Evolutionary conservation across 1,140 invertebrate species (phyloP), one percentile per base, ranked within the genome.

Genomic region (Phortica variegata): DNA sequence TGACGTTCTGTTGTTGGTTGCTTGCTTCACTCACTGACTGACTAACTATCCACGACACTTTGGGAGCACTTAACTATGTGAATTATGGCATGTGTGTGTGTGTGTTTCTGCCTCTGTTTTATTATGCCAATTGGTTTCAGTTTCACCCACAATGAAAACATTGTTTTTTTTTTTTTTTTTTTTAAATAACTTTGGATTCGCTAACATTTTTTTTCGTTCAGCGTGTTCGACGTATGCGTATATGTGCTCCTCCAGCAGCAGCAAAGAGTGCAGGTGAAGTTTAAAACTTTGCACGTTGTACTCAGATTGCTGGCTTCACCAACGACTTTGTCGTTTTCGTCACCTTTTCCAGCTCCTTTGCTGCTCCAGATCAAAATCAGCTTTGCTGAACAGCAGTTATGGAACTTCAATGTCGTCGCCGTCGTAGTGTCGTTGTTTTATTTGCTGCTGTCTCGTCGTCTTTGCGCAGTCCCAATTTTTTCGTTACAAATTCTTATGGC

Each of bases 111-210:
- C 41, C 8, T 52, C 15, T 42, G 7, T 29, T 29, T 29, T 29
- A 7, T 12, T 29, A 29, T 29, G 26, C 6, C 26, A 29, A 29
- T 29, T 29, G 26, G n/a, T n/a, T n/a, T n/a, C n/a, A n/a, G n/a
- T n/a, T n/a, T n/a, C n/a, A n/a, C n/a, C n/a, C n/a, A n/a, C n/a
- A n/a, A n/a, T n/a, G n/a, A n/a, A n/a, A n/a, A n/a, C n/a, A n/a
- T 29, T 12, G 16, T 17, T 31, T 38, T 33, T 33, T 31, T 37
- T n/a, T 20, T 23, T 43, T 36, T 39, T 39, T 21, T 38, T 60
- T 60, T 54, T 63, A 68, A 63, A 68, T 68, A 63, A 68, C 57
- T 69, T 53, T 52, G 57, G 39, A 54, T 68, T 60, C 69, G 60
- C 63, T 68, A 69, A 68, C 63, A 63, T 68, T 68, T 66, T 61